A percentile compares a stretch with the other conserved stretches of the same genome.
phyloP scores from a whole-genome alignment of 2,113 vertebrate species.

The Hyperopisus bebe region DNA sequence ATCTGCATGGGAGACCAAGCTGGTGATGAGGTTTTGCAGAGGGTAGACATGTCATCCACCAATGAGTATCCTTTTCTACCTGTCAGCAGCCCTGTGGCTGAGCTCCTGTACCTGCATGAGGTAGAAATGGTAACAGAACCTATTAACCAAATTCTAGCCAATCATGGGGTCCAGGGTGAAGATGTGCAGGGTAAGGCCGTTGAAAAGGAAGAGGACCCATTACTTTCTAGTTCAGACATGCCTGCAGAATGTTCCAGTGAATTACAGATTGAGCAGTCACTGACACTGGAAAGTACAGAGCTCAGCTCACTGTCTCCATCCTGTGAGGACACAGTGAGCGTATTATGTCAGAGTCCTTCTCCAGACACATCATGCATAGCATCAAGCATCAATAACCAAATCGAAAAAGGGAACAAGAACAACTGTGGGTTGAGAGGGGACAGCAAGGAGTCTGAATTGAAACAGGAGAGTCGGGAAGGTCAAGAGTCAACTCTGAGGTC shows the following conservation, averaged over 20 bases:
- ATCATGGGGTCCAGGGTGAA: neutral
- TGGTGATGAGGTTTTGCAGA: slow-evolving; percentile 16
- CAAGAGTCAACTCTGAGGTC: slow-evolving; percentile 13
- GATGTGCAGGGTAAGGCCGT: neutral
- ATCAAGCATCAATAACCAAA: neutral
- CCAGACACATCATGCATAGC: neutral
- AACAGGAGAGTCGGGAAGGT: neutral
- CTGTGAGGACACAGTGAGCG: slow-evolving; percentile 24
- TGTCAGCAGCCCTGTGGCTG: slow-evolving; percentile 43
- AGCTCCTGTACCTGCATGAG: slow-evolving; percentile 36
- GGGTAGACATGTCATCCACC: slow-evolving; percentile 28
- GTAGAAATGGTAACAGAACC: neutral
- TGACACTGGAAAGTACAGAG: slow-evolving; percentile 20
- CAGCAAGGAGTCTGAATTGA: neutral
- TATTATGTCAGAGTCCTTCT: slow-evolving; percentile 12
- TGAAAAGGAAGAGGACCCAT: neutral
- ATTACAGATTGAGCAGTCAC: slow-evolving; percentile 4
- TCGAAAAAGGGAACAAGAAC: neutral
- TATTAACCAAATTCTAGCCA: neutral
- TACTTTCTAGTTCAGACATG: slow-evolving; percentile 9
- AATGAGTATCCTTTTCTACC: slow-evolving; percentile 47
- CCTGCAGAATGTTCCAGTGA: slow-evolving; percentile 7
- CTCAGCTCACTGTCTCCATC: slow-evolving; percentile 27
- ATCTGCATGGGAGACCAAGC: neutral
- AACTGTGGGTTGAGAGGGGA: neutral